A percentile compares a stretch with the other conserved stretches of the same genome.
These are phyloP conservation scores for Cryptoblepharus egeriae DNA, from an alignment of 2,797 vertebrate species.

Conservation along the genomic window DNA sequence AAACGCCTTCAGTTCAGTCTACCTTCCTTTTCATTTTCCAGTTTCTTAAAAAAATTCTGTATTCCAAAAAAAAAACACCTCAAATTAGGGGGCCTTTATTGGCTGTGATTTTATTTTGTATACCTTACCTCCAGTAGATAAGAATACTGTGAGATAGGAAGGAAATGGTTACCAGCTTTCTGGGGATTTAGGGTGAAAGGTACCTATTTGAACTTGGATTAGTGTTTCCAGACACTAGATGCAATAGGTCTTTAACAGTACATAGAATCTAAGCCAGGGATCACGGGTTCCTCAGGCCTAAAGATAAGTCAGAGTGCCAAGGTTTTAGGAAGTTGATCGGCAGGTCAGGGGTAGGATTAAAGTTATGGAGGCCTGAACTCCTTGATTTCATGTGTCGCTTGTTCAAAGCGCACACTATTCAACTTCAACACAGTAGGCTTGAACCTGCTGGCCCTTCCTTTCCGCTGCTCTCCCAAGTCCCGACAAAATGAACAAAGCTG, in stretches of 20 bases:
- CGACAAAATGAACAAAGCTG: slow-evolving; percentile 34
- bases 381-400: background rate
- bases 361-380: background rate
- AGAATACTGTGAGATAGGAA: background rate
- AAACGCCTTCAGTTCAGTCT: background rate
- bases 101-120: background rate
- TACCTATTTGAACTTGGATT: background rate
- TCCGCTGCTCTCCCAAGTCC: background rate
- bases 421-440: background rate
- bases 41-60: background rate
- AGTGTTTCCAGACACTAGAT: background rate
- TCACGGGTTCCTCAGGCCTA: background rate
- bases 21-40: background rate
- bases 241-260: background rate
- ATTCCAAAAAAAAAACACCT: background rate
- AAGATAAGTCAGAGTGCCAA: background rate
- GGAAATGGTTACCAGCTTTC: background rate
- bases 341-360: background rate
- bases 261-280: background rate
- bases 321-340: background rate
- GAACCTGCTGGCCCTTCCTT: background rate
- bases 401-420: too few relatives aligned
- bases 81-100: background rate
- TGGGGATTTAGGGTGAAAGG: background rate
- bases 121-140: background rate